Conservation (phyloP, 23 tunicate genomes). For the Styela clava region DNA sequence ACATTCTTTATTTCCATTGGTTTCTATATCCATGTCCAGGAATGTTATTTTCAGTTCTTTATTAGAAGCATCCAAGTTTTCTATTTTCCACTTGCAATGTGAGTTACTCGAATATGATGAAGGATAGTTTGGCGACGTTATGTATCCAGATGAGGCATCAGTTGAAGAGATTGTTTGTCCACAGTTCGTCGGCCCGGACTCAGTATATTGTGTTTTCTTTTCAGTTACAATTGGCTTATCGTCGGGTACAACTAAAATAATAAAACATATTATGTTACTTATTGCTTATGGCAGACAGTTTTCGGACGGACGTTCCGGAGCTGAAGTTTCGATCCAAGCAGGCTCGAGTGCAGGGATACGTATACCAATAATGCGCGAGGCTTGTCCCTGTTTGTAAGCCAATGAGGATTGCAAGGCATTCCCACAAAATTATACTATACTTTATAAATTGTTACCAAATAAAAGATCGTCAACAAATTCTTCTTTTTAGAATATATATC, state of each 20-base stretch:
- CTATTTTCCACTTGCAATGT: neutral
- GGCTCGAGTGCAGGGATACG: neutral
- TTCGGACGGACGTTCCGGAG: too few species aligned
- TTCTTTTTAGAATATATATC: too few species aligned
- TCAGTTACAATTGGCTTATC: neutral
- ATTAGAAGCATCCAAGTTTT: neutral
- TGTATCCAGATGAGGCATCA: neutral
- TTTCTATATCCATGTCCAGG: conserved; percentile 15
- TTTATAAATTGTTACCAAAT: too few species aligned
- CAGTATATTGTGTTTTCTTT: neutral
- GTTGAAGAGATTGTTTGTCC: neutral
- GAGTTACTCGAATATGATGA: neutral
- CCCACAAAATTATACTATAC: neutral
- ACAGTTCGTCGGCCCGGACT: neutral
- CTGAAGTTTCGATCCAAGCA: neutral
- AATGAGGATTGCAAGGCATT: too few species aligned
- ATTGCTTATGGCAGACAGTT: too few species aligned
- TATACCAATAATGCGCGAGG: too few species aligned
- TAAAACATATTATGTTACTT: too few species aligned
- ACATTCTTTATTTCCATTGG: neutral
- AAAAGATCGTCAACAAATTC: too few species aligned
- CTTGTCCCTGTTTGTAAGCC: too few species aligned
- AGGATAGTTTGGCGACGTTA: conserved; percentile 1
- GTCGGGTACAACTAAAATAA: conserved; percentile 8
- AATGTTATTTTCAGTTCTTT: conserved; percentile 1